Evolutionary conservation across 2,113 vertebrate species (phyloP).

Genomic region (Tetraodon nigroviridis): DNA sequence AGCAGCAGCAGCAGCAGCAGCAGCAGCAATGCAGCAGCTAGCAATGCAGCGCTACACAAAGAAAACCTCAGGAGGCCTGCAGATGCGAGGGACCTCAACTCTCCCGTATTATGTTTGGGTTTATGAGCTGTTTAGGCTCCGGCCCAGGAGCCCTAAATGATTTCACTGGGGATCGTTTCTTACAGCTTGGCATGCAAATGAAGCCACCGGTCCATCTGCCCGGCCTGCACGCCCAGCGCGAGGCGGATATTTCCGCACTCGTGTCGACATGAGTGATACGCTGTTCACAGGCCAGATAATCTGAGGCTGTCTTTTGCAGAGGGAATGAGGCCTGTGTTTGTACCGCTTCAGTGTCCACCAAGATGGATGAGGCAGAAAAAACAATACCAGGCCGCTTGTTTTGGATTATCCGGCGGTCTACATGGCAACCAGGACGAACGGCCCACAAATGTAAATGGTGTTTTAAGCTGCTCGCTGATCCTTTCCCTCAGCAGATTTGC

Average conservation of each 20-base stretch:
- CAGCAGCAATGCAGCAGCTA: too few relatives aligned
- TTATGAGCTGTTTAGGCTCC: conserved; percentile 41
- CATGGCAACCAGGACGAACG: neutral
- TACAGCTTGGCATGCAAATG: conserved; percentile 53
- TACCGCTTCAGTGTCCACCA: neutral
- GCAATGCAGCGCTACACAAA: conserved; percentile 10
- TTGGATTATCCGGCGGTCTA: neutral
- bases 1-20: conserved; percentile 6
- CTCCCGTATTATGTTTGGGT: conserved; percentile 40
- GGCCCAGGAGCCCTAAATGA: conserved; percentile 42
- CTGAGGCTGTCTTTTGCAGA: neutral
- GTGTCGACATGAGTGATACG: conserved; percentile 2
- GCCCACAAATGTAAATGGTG: conserved; percentile 4
- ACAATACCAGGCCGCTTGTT: neutral
- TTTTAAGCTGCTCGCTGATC: conserved; percentile 10
- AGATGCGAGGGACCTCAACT: conserved; percentile 44
- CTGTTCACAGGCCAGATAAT: neutral
- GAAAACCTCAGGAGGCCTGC: conserved; percentile 35
- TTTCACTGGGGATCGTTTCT: conserved; percentile 50
- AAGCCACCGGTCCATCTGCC: conserved; percentile 22
- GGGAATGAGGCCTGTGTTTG: neutral
- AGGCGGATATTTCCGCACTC: conserved; percentile 15
- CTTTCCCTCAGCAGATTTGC: conserved; percentile 18
- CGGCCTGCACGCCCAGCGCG: conserved; percentile 28
- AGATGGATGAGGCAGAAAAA: conserved; percentile 4